Percentiles rank a stretch among this genome's conserved stretches.
phyloP scores from a whole-genome alignment of 2,888 invertebrate species.

The Leptodirus hochenwartii region DNA sequence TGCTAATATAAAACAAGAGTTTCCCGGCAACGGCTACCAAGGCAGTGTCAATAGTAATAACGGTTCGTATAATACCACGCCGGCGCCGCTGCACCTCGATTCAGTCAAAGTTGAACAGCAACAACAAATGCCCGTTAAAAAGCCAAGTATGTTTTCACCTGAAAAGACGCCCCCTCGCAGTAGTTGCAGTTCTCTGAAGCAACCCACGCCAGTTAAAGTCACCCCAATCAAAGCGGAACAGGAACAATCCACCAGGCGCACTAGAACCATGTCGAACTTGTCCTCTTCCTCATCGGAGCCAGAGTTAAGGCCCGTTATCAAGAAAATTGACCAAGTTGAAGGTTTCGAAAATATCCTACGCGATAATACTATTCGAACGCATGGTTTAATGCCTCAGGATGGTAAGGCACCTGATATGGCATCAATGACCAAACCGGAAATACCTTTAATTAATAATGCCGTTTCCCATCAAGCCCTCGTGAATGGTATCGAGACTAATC shows the following conservation, averaged over 20 bases:
- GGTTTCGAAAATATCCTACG: constrained; percentile 40
- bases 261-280: constrained; percentile 7
- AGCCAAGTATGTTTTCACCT: constrained; percentile 46
- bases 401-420: constrained; percentile 10
- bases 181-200: constrained; percentile 9
- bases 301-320: constrained; percentile 40
- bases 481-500: constrained; percentile 55
- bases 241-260: constrained; percentile 4
- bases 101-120: constrained; percentile 4
- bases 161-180: constrained; percentile 34
- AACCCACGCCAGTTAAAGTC: constrained; percentile 8
- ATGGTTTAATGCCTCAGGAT: neutral
- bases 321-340: constrained; percentile 41
- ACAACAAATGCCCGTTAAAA: constrained; percentile 18
- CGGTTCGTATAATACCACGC: too few relatives aligned
- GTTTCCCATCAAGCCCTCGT: constrained; percentile 24
- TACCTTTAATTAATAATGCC: constrained; percentile 28
- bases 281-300: constrained; percentile 40
- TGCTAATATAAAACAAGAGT: constrained; percentile 11
- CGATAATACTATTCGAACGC: constrained; percentile 29
- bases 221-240: constrained; percentile 12
- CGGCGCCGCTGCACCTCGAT: too few relatives aligned
- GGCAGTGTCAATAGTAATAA: constrained; percentile 1
- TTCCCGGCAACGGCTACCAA: constrained; percentile 9
- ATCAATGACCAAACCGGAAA: constrained; percentile 27